Percentiles rank a stretch among this genome's conserved stretches.
Conservation (phyloP, 1,140 invertebrate species). For the Pseudomyrmex flavicornis region DNA sequence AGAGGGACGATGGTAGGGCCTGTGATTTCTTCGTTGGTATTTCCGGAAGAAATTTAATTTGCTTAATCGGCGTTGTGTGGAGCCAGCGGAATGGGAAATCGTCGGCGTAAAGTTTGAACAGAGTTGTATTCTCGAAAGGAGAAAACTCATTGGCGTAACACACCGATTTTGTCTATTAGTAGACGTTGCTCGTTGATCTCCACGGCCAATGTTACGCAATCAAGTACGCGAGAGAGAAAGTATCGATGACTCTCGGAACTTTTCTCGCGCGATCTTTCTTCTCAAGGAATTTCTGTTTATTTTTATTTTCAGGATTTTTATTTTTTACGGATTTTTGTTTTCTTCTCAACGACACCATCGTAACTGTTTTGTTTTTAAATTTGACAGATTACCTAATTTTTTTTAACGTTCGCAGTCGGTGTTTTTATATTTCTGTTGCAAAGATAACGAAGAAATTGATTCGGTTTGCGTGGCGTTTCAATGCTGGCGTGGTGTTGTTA, state of each 20-base stretch:
- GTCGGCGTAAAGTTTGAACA: slow-evolving; percentile 65
- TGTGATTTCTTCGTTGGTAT: slow-evolving; percentile 77
- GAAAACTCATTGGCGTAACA: slow-evolving; percentile 74
- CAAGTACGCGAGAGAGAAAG: neutral
- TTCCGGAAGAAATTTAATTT: slow-evolving; percentile 77
- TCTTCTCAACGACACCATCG: neutral
- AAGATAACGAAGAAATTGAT: slow-evolving; percentile 27
- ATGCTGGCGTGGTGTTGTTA: slow-evolving; percentile 58
- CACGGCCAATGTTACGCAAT: slow-evolving; percentile 20
- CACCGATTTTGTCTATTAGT: slow-evolving; percentile 20
- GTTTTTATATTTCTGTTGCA: slow-evolving; percentile 19
- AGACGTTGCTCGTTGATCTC: slow-evolving; percentile 55
- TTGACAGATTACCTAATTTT: slow-evolving; percentile 5
- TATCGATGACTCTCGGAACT: slow-evolving; percentile 1
- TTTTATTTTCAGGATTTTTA: neutral
- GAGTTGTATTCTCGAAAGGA: slow-evolving; percentile 63
- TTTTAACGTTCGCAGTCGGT: slow-evolving; percentile 14
- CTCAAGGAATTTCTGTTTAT: neutral
- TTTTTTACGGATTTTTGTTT: neutral
- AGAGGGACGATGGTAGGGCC: slow-evolving; percentile 54
- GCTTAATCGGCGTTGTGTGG: slow-evolving; percentile 73
- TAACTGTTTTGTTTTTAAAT: no score
- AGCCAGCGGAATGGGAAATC: slow-evolving; percentile 46
- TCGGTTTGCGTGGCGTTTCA: slow-evolving; percentile 46
- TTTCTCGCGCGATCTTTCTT: neutral